Conservation (phyloP, 2,113 vertebrate species). For the Dicentrarchus labrax region DNA sequence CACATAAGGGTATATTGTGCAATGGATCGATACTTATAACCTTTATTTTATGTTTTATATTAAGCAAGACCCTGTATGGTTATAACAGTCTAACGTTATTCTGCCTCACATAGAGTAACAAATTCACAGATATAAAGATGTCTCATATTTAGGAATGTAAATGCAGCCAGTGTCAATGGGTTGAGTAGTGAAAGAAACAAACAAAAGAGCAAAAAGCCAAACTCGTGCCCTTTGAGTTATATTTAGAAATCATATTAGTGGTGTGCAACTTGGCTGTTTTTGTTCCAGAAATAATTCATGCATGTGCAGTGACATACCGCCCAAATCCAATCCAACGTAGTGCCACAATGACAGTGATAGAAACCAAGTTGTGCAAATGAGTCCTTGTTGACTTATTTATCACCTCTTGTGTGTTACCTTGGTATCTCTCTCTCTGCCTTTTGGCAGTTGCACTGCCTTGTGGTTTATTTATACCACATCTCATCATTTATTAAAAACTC, state of each 20-base stretch:
- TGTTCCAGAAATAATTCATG: slow-evolving; percentile 42
- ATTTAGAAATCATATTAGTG: slow-evolving; percentile 43
- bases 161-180: neutral
- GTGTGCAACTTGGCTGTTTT: slow-evolving; percentile 40
- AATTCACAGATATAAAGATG: neutral
- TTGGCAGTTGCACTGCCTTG: slow-evolving; percentile 81
- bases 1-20: neutral
- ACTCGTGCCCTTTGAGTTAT: slow-evolving; percentile 39
- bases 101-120: neutral
- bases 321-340: slow-evolving; percentile 56
- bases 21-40: neutral
- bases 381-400: slow-evolving; percentile 85
- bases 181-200: neutral
- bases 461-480: slow-evolving; percentile 87
- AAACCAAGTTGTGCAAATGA: slow-evolving; percentile 78
- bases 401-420: slow-evolving; percentile 80
- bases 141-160: neutral
- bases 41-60: neutral
- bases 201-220: slow-evolving; percentile 21
- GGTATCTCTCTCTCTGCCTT: slow-evolving; percentile 80
- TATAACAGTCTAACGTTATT: neutral
- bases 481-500: slow-evolving; percentile 90
- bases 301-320: slow-evolving; percentile 16
- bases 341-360: slow-evolving; percentile 55
- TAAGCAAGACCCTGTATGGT: neutral